These are phyloP conservation scores for Mercenaria mercenaria DNA, from an alignment of 1,140 invertebrate genomes.

Conservation along the genomic window DNA sequence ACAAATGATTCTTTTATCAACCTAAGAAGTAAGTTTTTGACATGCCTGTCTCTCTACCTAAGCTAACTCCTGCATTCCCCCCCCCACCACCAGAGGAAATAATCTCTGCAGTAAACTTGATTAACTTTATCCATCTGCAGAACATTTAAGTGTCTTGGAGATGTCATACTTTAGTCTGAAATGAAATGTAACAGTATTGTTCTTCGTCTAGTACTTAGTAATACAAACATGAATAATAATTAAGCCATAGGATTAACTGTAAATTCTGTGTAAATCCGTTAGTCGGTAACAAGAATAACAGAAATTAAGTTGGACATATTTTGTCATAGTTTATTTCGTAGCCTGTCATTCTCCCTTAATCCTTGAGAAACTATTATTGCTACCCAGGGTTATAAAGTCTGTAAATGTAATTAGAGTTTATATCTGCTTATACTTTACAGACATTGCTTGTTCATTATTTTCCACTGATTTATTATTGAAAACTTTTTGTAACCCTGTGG, in stretches of 20 bases:
- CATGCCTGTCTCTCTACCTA: too few species aligned
- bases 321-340: neutral
- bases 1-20: too few species aligned
- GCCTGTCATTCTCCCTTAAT: neutral
- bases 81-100: too few species aligned
- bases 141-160: too few species aligned
- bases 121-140: too few species aligned
- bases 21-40: too few species aligned
- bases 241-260: neutral
- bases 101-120: too few species aligned
- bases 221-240: neutral
- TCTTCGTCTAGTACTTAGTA: neutral
- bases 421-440: neutral
- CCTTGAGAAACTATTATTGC: neutral
- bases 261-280: neutral
- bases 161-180: too few species aligned
- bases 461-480: neutral
- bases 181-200: too few species aligned
- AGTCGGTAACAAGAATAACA: neutral
- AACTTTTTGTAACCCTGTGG: too few species aligned
- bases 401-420: conserved; percentile 5
- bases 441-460: neutral
- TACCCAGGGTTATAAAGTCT: neutral
- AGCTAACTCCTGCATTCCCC: too few species aligned
- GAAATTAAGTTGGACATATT: neutral